Conservation (phyloP, 2,888 invertebrate species). For the Ectemnius cavifrons region DNA sequence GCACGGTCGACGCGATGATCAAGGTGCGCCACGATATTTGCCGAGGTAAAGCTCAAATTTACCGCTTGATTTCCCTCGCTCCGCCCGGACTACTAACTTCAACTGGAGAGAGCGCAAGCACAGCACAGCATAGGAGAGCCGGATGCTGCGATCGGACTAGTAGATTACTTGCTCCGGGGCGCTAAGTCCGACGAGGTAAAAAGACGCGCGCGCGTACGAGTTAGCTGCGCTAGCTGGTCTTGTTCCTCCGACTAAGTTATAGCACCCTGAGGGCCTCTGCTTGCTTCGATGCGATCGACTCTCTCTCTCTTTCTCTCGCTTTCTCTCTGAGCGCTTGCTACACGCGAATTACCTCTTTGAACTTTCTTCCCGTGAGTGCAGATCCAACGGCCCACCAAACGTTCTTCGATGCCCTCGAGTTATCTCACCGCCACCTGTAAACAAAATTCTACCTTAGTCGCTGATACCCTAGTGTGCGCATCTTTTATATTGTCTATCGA, state of each 20-base stretch:
- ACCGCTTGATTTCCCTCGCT: slow-evolving; percentile 40
- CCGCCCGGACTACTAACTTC: background rate
- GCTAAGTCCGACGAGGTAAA: background rate
- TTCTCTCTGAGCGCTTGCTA: background rate
- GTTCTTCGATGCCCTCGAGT: no score
- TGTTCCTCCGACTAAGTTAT: background rate
- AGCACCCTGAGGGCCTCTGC: background rate
- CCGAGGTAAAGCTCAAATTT: slow-evolving; percentile 42
- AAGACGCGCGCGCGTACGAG: background rate
- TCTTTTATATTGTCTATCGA: no score
- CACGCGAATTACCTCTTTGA: slow-evolving; percentile 7
- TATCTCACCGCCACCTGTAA: no score
- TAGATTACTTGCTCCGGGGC: background rate
- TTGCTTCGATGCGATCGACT: background rate
- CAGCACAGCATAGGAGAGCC: no score
- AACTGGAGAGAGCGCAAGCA: slow-evolving; percentile 1
- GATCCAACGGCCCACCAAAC: no score
- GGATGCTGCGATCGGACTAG: no score
- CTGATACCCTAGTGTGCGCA: no score
- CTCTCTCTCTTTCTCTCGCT: no score
- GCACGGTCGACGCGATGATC: slow-evolving; percentile 25
- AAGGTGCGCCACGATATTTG: slow-evolving; percentile 42
- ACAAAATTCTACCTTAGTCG: no score
- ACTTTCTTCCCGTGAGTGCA: slow-evolving; percentile 6
- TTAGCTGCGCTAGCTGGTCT: background rate